Conservation (phyloP, 2,797 vertebrate species). For the Xerus rutilus region DNA sequence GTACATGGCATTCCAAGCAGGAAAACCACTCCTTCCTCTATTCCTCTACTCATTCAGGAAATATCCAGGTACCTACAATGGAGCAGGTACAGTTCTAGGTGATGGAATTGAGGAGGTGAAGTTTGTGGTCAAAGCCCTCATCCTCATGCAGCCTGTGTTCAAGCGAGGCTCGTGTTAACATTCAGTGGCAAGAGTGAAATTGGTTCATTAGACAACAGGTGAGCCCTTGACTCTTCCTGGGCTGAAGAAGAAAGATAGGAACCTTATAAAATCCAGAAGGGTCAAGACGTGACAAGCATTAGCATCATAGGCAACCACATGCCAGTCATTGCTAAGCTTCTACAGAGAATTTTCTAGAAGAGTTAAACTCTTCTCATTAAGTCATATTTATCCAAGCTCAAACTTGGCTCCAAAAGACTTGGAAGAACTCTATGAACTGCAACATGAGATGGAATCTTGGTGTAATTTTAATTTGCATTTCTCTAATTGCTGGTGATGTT, state of each 20-base stretch:
- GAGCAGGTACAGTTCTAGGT: not conserved
- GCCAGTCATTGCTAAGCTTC: conserved; percentile 26
- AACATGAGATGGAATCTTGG: not conserved
- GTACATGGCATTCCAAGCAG: not conserved
- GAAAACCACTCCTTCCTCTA: not conserved
- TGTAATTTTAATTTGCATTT: no score
- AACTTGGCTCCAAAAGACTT: not conserved
- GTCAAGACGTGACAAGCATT: not conserved
- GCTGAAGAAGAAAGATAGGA: not conserved
- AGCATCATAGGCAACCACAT: not conserved
- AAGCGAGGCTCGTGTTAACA: not conserved
- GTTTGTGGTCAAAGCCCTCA: not conserved
- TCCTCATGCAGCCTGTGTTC: not conserved
- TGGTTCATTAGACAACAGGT: not conserved
- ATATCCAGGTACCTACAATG: not conserved
- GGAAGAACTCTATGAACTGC: conserved; percentile 14
- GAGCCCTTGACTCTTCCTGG: not conserved
- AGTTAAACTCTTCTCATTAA: not conserved
- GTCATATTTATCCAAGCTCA: conserved; percentile 24
- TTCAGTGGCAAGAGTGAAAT: not conserved
- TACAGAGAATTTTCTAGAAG: conserved; percentile 14
- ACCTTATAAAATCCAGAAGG: conserved; percentile 9
- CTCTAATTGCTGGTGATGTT: no score
- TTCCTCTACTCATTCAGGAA: not conserved
- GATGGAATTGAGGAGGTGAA: not conserved